phyloP scores from a whole-genome alignment of 2,888 invertebrate species.

The Ophion ellenae region DNA sequence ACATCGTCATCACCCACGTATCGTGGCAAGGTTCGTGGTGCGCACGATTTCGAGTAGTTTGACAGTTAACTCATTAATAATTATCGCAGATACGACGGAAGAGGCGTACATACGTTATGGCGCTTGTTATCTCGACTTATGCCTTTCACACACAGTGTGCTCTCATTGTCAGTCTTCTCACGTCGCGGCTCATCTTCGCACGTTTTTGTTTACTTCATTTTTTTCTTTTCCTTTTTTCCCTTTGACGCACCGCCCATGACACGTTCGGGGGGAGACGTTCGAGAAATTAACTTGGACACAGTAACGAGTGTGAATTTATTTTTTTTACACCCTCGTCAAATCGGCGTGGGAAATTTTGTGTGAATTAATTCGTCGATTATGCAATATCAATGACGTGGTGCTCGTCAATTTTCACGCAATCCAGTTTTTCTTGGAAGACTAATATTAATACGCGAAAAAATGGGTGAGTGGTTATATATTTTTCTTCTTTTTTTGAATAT shows the following conservation, averaged over 20 bases:
- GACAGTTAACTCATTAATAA: conserved; percentile 19
- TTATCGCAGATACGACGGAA: not conserved
- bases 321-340: too few relatives aligned
- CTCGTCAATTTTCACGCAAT: not conserved
- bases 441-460: conserved; percentile 17
- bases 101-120: not conserved
- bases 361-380: too few relatives aligned
- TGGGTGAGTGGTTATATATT: conserved; percentile 53
- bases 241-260: too few relatives aligned
- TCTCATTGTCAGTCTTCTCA: not conserved
- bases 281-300: too few relatives aligned
- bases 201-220: too few relatives aligned
- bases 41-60: not conserved
- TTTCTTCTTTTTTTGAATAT: too few relatives aligned
- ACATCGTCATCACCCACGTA: not conserved
- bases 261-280: too few relatives aligned
- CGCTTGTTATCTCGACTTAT: conserved; percentile 19
- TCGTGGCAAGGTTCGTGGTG: not conserved
- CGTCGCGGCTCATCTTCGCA: too few relatives aligned
- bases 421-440: not conserved
- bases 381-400: not conserved
- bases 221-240: too few relatives aligned
- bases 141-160: not conserved
- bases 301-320: too few relatives aligned
- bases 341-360: too few relatives aligned